Evolutionary conservation across 2,888 invertebrate species (phyloP), one percentile per base, ranked within the genome.

Genomic region (Lycophotia porphyrea): DNA sequence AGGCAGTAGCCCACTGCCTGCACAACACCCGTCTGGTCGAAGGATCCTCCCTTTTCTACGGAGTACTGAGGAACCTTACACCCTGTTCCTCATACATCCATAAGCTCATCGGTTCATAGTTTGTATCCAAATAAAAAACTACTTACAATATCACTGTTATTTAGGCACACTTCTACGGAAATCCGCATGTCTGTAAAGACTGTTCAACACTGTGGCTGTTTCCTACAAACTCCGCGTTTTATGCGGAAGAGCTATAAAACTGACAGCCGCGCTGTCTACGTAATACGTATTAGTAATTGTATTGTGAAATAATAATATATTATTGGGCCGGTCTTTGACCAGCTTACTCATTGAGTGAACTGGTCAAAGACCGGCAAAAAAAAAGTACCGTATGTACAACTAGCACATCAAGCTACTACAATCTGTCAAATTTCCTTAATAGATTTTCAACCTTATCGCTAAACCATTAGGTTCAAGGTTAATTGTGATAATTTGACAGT

Each of bases 241-340:
- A 70, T n/a, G 78, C 78, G 52, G 78, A 52, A 63, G 68, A 49
- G 11, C 21, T 2, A 24, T 21, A 15, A n/a, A 74, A 27, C 42
- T 21, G 49, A 58, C 55, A 7, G 36, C 9, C 27, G 55, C 15
- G 15, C 9, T 9, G 36, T 47, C 24, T 24, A 5, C n/a, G 21
- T 5, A 18, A 8, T n/a, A 63, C 21, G 8, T 65, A n/a, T 31
- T 52, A 55, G 0, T 61, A 15, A 36, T 55, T 11, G 8, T 49
- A 74, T 74, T 74, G 49, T 8, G 74, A 74, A 74, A 74, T 61
- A 55, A 21, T 34, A 74, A 15, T 63, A 15, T 27, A n/a, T 24
- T 21, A n/a, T 7, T 24, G 42, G 31, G 24, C n/a, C n/a, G n/a
- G n/a, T n/a, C n/a, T n/a, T n/a, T n/a, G n/a, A n/a, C n/a, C n/a